Conservation (phyloP, 2,113 vertebrate genomes). For the Recurvirostra avosetta region DNA sequence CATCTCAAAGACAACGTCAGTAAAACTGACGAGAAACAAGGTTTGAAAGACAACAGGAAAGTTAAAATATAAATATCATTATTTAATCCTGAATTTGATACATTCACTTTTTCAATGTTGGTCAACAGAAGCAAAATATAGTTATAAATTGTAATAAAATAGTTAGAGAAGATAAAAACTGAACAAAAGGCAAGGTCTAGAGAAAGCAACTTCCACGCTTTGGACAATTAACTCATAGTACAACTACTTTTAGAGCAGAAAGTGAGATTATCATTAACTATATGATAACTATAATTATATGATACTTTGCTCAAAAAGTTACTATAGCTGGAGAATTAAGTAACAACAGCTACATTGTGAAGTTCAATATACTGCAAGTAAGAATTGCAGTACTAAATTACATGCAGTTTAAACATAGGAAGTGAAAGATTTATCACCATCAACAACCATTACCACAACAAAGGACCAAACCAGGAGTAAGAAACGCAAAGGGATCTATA, state of each 20-base stretch:
- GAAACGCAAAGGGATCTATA: not conserved
- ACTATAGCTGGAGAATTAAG: not conserved
- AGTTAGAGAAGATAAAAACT: not conserved
- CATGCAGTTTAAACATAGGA: not conserved
- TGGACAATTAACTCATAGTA: not conserved
- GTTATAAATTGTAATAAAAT: not conserved
- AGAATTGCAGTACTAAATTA: not conserved
- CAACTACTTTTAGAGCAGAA: not conserved
- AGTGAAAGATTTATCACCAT: not conserved
- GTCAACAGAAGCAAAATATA: not conserved
- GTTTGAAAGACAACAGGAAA: not conserved
- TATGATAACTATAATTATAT: not conserved
- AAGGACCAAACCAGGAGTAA: not conserved
- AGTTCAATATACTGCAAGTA: not conserved
- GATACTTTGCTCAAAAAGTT: not conserved
- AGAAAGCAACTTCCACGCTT: not conserved
- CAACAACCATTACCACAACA: not conserved
- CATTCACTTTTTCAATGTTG: not conserved
- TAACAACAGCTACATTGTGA: not conserved
- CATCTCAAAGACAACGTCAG: not conserved
- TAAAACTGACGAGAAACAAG: slow-evolving; percentile 1
- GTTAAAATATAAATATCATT: not conserved
- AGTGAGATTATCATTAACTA: not conserved
- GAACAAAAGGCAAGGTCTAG: not conserved
- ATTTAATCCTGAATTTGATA: not conserved